Evolutionary conservation across 2,888 invertebrate species (phyloP), one percentile per base, ranked within the genome.

Genomic region (Odontocolon sp.): DNA sequence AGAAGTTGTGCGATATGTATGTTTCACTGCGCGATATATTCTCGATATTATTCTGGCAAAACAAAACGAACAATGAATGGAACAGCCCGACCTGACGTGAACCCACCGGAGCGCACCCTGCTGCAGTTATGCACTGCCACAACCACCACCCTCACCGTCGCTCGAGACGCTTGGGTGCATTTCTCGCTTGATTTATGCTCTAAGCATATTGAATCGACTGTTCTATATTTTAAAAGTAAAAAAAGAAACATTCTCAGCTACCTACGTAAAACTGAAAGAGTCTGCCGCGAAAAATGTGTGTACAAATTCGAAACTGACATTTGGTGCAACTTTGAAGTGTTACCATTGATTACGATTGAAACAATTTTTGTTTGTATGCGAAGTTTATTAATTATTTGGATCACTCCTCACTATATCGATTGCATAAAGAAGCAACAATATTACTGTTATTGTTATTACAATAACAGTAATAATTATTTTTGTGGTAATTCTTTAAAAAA

Each of bases 21-120:
- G 18, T 54, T 36, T 28, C 38, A 18, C 36, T 14, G 47, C 56
- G 56, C 14, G 14, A 64, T 71, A 64, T 71, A 56, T 45, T 47
- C 54, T 56, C 56, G 45, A 71, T 71, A 71, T 71, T 71, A 64
- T 71, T 71, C 64, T 54, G 64, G 56, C 71, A 57, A 64, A 64
- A 64, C 56, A 64, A 64, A 71, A 64, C 36, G 71, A 63, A 71
- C 63, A 64, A 71, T 64, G 47, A 64, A 47, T 18, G 56, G 36
- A 56, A 61, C 42, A 45, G 61, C 28, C 45, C 47, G 47, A 64
- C 45, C 56, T 16, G 56, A 42, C 70, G 54, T 11, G 54, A 70
- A 70, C 26, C 36, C 63, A 63, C 61, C 54, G 54, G 69, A 69
- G 45, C 69, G 59, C 36, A 59, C 61, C 28, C 42, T 26, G 59